Conservation (phyloP, 2,797 vertebrate genomes). For the Eremophila alpestris region DNA sequence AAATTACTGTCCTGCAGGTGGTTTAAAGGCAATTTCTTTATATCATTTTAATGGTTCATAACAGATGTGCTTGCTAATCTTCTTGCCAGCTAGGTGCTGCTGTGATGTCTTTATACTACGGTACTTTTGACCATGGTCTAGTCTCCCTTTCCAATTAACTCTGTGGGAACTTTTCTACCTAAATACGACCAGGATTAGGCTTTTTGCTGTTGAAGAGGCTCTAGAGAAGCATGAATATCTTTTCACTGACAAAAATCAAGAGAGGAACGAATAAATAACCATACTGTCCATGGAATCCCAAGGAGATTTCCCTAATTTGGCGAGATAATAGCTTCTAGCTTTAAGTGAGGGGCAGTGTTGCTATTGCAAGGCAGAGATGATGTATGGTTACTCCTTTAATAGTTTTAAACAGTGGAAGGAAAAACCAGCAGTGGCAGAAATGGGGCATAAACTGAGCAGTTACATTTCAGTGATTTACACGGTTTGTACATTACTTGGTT, state of each 20-base stretch:
- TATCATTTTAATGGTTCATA: conserved; percentile 52
- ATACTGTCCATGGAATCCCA: not conserved
- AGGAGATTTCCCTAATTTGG: not conserved
- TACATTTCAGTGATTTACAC: not conserved
- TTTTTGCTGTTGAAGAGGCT: not conserved
- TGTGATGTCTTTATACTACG: not conserved
- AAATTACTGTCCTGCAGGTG: conserved; percentile 53
- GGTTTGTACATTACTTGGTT: not conserved
- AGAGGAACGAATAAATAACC: not conserved
- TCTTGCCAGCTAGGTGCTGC: conserved; percentile 25
- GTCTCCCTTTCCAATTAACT: not conserved
- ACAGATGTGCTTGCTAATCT: conserved; percentile 48
- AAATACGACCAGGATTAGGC: not conserved
- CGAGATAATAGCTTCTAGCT: not conserved
- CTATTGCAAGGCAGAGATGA: not conserved
- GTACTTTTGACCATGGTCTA: not conserved
- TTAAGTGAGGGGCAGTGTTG: not conserved
- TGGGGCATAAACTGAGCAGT: not conserved
- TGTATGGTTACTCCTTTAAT: not conserved
- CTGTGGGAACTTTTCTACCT: not conserved
- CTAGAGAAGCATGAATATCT: not conserved
- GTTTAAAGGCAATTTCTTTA: conserved; percentile 51
- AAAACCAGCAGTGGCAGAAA: not conserved
- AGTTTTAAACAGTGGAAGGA: not conserved
- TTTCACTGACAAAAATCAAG: not conserved